A percentile compares a stretch with the other conserved stretches of the same genome.
Evolutionary conservation across 2,797 vertebrate genomes (phyloP).

Genomic region (Hozukius guyotensis): DNA sequence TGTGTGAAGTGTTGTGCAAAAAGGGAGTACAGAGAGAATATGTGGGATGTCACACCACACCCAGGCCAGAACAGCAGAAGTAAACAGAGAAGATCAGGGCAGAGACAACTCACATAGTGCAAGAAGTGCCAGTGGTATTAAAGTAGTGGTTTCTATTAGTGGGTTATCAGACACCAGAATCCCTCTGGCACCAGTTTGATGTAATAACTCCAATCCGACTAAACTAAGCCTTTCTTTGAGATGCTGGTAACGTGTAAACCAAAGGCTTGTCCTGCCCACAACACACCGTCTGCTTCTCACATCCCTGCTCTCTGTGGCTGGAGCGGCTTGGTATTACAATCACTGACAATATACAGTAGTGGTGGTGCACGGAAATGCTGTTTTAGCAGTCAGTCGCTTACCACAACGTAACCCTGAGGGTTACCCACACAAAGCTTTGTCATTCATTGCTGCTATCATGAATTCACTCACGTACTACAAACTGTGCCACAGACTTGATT

Average conservation of each 20-base stretch:
- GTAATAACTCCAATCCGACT: slow-evolving; percentile 22
- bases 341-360: slow-evolving; percentile 32
- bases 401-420: slow-evolving; percentile 16
- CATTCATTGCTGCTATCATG: slow-evolving; percentile 35
- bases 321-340: slow-evolving; percentile 37
- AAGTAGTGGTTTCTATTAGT: slow-evolving; percentile 45
- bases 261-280: slow-evolving; percentile 18
- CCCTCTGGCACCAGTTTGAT: slow-evolving; percentile 38
- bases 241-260: slow-evolving; percentile 52
- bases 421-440: slow-evolving; percentile 21
- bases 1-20: slow-evolving; percentile 80
- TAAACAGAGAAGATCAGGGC: slow-evolving; percentile 60
- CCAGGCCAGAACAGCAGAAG: slow-evolving; percentile 61
- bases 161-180: slow-evolving; percentile 39
- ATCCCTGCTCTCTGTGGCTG: slow-evolving; percentile 16
- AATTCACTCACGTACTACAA: slow-evolving; percentile 18
- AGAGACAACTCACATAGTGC: slow-evolving; percentile 58
- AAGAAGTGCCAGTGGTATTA: slow-evolving; percentile 52
- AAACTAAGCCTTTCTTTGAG: slow-evolving; percentile 23
- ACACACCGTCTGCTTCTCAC: slow-evolving; percentile 15
- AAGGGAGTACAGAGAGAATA: slow-evolving; percentile 68
- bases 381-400: slow-evolving; percentile 27
- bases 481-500: slow-evolving; percentile 31
- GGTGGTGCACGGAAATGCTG: slow-evolving; percentile 15
- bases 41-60: slow-evolving; percentile 67